Evolutionary conservation across 2,113 vertebrate species (phyloP).

Genomic region (Nesoenas mayeri): DNA sequence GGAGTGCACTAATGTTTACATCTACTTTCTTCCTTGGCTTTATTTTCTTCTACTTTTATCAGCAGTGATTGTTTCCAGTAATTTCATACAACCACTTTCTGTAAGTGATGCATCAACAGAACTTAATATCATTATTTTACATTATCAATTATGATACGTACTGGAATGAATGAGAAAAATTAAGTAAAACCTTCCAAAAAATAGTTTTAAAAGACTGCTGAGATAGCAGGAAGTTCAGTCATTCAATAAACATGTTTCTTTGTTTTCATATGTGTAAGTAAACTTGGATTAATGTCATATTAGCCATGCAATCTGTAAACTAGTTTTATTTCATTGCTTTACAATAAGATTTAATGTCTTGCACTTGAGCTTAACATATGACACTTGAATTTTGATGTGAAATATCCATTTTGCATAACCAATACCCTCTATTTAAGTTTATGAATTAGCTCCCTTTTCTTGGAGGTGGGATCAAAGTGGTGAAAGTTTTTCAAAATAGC

Average conservation of each 20-base stretch:
- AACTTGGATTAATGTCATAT: background rate
- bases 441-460: background rate
- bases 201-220: background rate
- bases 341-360: background rate
- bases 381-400: background rate
- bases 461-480: background rate
- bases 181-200: background rate
- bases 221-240: background rate
- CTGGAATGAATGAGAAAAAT: background rate
- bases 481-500: background rate
- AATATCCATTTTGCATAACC: background rate
- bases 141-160: background rate
- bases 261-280: background rate
- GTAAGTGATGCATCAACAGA: background rate
- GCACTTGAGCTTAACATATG: background rate
- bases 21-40: conserved; percentile 20
- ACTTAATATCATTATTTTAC: background rate
- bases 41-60: background rate
- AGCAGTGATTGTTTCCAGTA: background rate
- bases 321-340: background rate
- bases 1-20: conserved; percentile 25
- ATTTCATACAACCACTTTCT: background rate
- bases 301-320: background rate
- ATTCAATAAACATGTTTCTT: background rate
- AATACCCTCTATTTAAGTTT: background rate